Base-by-base conservation (phyloP, 2,113 vertebrate species). In the Tragelaphus strepsiceros region DNA sequence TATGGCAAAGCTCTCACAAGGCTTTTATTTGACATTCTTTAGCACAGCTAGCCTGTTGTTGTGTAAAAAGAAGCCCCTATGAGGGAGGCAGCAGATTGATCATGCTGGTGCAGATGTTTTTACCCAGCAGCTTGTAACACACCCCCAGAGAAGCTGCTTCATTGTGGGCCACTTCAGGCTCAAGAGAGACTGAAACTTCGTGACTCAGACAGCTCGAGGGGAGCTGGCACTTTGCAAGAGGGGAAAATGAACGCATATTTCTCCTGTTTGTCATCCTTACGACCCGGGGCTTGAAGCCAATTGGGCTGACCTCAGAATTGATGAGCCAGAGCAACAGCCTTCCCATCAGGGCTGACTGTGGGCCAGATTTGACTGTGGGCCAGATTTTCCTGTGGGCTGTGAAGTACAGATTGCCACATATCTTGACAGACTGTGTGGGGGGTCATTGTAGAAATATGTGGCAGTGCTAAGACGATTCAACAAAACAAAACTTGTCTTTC, bases 41-140 rank as follows among this genome's bases (percentile, higher is more conserved):
- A 99, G 97, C 98, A 97, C 97, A 91, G 90, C 71, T 98, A 98
- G 97, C 84, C 97, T 98, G 95, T 98, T 98, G 98, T 99, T 93
- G 96, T 98, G 98, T 98, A 98, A 98, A 94, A 98, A 98, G 94
- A 97, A 98, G 96, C 53, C n/a, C 96, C 97, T 7, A 10, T 80
- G 98, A 98, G 98, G 92, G 93, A 97, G 95, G 94, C 98, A 98
- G 30, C 67, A 95, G 97, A 97, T 88, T 80, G 78, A 51, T 96
- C 98, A 91, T 97, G 96, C 97, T 61, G 92, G 92, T 97, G 94
- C 97, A 98, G 82, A 82, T 98, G 97, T 96, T 98, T 95, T 96
- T 96, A 74, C 71, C 80, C 13, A 22, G 92, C 71, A 83, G 43
- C 81, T 96, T 81, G 5, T 97, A 92, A 95, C 83, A 61, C 95